phyloP scores from a whole-genome alignment of 2,888 invertebrate genomes.

The Drepana falcataria region DNA sequence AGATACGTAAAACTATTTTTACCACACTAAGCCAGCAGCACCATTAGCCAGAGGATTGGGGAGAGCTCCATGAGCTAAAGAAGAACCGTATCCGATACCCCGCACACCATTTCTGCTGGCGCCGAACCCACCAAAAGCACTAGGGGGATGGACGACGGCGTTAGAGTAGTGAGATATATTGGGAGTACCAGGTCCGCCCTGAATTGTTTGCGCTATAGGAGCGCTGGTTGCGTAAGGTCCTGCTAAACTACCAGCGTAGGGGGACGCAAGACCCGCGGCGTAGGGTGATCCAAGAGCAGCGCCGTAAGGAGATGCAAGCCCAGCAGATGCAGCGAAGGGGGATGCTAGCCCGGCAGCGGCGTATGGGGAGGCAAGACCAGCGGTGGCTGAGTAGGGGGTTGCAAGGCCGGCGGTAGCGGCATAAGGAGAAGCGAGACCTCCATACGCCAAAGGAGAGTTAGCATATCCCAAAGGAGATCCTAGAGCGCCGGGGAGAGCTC shows the following conservation, averaged over 20 bases:
- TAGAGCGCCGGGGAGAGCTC: background rate
- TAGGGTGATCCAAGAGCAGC: constrained; percentile 9
- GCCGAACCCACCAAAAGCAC: background rate
- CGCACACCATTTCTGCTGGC: background rate
- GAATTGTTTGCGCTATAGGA: background rate
- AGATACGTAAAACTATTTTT: background rate
- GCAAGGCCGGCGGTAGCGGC: constrained; percentile 9
- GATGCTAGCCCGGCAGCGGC: constrained; percentile 18
- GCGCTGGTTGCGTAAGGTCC: background rate
- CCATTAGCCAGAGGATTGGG: background rate
- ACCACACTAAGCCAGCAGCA: background rate
- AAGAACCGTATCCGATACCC: background rate
- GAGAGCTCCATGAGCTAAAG: background rate
- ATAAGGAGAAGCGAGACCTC: constrained; percentile 5
- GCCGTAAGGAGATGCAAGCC: constrained; percentile 7
- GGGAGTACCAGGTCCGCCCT: background rate
- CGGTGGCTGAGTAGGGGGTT: constrained; percentile 14
- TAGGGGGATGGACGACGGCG: background rate
- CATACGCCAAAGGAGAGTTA: background rate
- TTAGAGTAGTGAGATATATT: constrained; percentile 1
- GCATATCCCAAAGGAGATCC: background rate
- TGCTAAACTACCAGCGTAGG: constrained; percentile 20
- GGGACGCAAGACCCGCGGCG: constrained; percentile 9
- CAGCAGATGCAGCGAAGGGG: constrained; percentile 7
- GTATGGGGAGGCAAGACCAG: constrained; percentile 9